Conservation (phyloP, 2,797 vertebrate genomes). For the Acanthis flammea region DNA sequence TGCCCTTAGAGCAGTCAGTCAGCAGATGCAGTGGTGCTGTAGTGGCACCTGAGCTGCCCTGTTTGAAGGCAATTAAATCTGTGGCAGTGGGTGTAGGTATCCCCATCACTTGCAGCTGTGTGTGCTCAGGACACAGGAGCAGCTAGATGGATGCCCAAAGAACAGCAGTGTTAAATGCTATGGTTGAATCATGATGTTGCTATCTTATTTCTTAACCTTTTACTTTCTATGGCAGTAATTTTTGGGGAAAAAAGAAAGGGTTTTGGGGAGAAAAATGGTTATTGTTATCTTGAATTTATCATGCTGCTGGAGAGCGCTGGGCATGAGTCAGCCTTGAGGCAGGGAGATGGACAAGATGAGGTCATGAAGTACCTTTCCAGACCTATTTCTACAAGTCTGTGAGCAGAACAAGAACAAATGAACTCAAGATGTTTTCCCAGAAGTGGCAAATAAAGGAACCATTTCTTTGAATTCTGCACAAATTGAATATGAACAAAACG, state of each 20-base stretch:
- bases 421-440: slow-evolving; percentile 58
- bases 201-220: slow-evolving; percentile 12
- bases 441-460: slow-evolving; percentile 42
- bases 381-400: slow-evolving; percentile 41
- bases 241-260: accelerated
- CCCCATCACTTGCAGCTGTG: neutral
- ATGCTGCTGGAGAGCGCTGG: neutral
- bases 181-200: neutral
- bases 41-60: neutral
- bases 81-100: neutral
- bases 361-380: slow-evolving; percentile 46
- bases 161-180: neutral
- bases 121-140: neutral
- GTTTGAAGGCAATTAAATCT: neutral
- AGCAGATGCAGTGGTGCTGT: neutral
- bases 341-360: slow-evolving; percentile 27
- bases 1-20: neutral
- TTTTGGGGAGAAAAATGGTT: neutral
- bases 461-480: slow-evolving; percentile 41
- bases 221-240: neutral
- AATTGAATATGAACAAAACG: slow-evolving; percentile 16
- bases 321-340: slow-evolving; percentile 42
- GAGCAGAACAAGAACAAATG: slow-evolving; percentile 32
- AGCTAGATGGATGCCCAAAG: neutral
- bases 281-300: neutral